A percentile compares a stretch with the other conserved stretches of the same genome.
phyloP scores from a whole-genome alignment of 1,140 invertebrate genomes.

The Drosophila repletoides region DNA sequence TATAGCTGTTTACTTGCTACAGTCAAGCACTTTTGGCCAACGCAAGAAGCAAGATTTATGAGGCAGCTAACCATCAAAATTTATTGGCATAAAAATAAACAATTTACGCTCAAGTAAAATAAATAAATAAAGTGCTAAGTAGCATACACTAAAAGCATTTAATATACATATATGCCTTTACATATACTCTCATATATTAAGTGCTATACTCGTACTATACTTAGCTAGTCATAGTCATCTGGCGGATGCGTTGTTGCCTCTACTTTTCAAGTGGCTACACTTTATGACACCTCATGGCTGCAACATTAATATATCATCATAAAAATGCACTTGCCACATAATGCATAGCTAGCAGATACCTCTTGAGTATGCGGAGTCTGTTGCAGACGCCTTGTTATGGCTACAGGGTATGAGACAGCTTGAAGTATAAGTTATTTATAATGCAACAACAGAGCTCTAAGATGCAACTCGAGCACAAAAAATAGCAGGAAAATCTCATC shows the following conservation, averaged over 20 bases:
- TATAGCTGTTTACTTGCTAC: slow-evolving; percentile 5
- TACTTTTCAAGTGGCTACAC: slow-evolving; percentile 57
- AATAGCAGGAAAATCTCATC: slow-evolving; percentile 24
- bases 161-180: background rate
- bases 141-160: slow-evolving; percentile 15
- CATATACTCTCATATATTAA: slow-evolving; percentile 40
- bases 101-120: slow-evolving; percentile 53
- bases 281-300: slow-evolving; percentile 66
- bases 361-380: background rate
- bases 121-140: slow-evolving; percentile 61
- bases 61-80: slow-evolving; percentile 60
- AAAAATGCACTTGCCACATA: slow-evolving; percentile 34
- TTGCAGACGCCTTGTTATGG: background rate
- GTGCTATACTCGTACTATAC: slow-evolving; percentile 12
- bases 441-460: slow-evolving; percentile 7
- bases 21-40: slow-evolving; percentile 8
- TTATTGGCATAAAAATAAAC: slow-evolving; percentile 70
- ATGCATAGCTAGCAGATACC: background rate
- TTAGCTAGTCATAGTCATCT: slow-evolving; percentile 22
- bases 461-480: slow-evolving; percentile 45
- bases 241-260: slow-evolving; percentile 38
- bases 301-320: slow-evolving; percentile 74
- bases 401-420: slow-evolving; percentile 27
- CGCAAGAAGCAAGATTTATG: slow-evolving; percentile 50
- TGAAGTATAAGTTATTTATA: slow-evolving; percentile 42